Evolutionary conservation across 2,113 vertebrate genomes (phyloP).

Genomic region (rabbit (Oryctolagus cuniculus)): DNA sequence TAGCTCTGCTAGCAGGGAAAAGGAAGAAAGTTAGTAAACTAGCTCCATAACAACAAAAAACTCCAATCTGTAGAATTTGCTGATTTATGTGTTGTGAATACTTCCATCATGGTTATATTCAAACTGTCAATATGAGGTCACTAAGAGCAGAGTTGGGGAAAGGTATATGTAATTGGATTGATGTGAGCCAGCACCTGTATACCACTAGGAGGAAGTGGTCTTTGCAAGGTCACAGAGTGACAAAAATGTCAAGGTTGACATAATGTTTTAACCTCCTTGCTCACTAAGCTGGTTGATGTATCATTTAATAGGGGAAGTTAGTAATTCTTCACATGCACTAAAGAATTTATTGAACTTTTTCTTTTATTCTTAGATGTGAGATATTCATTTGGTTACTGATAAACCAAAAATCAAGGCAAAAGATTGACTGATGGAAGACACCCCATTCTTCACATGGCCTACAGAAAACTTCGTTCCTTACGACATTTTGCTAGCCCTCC

Average conservation of each 20-base stretch:
- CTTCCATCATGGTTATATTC: neutral
- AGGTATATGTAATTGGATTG: neutral
- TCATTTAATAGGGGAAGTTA: slow-evolving; percentile 37
- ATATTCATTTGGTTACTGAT: slow-evolving; percentile 32
- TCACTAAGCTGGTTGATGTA: neutral
- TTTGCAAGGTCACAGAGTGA: slow-evolving; percentile 11
- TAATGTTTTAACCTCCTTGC: neutral
- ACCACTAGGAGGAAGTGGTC: neutral
- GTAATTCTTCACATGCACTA: neutral
- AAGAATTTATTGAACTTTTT: neutral
- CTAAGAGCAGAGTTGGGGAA: slow-evolving; percentile 1
- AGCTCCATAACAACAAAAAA: neutral
- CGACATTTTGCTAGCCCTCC: neutral
- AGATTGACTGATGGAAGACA: neutral
- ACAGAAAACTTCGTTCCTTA: neutral
- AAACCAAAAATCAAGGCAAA: neutral
- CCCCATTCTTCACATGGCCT: neutral
- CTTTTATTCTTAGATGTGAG: neutral
- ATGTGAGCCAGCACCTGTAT: neutral
- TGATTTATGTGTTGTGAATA: slow-evolving; percentile 25
- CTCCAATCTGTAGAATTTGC: slow-evolving; percentile 34
- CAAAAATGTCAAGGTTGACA: neutral
- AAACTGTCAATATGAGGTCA: neutral
- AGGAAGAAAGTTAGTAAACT: neutral
- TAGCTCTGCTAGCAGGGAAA: neutral